Conservation (phyloP, 2,797 vertebrate species). For the Sandelia bainsii region DNA sequence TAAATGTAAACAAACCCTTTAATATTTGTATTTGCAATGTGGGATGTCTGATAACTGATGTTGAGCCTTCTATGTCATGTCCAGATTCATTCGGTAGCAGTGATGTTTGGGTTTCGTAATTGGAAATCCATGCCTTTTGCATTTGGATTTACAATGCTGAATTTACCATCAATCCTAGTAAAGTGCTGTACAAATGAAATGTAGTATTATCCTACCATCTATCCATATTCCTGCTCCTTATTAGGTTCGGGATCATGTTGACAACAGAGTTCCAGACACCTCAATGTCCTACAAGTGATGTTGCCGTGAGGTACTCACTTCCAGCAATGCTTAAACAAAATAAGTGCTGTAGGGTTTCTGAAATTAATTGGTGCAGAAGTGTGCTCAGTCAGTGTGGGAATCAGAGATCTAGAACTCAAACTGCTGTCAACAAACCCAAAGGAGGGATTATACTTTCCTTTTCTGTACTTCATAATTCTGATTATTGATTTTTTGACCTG, state of each 20-base stretch:
- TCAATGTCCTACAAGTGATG: conserved; percentile 7
- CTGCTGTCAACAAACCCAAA: not conserved
- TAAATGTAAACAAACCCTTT: not conserved
- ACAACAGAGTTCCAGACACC: conserved; percentile 13
- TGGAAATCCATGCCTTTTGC: not conserved
- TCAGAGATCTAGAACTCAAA: conserved; percentile 10
- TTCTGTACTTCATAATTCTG: not conserved
- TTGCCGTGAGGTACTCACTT: not conserved
- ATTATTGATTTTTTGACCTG: not conserved
- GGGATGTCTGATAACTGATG: not conserved
- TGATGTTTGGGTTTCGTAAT: not conserved
- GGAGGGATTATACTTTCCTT: not conserved
- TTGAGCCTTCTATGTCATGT: not conserved
- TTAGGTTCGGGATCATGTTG: conserved; percentile 29
- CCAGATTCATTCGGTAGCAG: not conserved
- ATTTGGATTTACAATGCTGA: not conserved
- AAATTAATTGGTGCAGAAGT: not conserved
- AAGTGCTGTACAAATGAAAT: conserved; percentile 7
- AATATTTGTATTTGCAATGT: conserved; percentile 11
- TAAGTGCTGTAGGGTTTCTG: not conserved
- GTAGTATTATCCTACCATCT: conserved; percentile 22
- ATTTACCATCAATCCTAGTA: conserved; percentile 5
- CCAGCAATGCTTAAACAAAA: conserved; percentile 1
- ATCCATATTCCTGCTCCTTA: conserved; percentile 25
- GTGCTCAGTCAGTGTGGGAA: conserved; percentile 2